phyloP scores from a whole-genome alignment of 2,113 vertebrate species.

The Loxodonta africana region DNA sequence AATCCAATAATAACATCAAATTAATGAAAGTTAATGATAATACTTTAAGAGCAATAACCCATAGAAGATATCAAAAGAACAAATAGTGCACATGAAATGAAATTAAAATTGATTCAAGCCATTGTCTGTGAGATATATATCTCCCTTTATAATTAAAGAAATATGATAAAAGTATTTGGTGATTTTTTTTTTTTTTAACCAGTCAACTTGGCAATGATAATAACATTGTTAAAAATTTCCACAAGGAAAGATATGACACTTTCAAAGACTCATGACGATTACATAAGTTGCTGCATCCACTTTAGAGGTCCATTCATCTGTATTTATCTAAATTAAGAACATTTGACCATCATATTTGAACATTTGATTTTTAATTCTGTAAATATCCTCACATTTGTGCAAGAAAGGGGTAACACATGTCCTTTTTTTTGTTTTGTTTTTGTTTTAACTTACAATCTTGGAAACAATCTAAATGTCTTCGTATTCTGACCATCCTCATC shows the following conservation, averaged over 20 bases:
- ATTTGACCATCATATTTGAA: too few species aligned
- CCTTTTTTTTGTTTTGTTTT: neutral
- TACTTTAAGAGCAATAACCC: neutral
- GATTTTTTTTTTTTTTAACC: neutral
- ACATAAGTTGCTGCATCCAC: neutral
- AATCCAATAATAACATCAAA: neutral
- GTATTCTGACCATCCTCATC: neutral
- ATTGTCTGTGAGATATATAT: neutral
- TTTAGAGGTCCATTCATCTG: neutral
- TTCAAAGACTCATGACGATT: neutral
- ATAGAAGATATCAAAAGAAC: neutral
- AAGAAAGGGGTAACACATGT: neutral
- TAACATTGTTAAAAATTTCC: neutral
- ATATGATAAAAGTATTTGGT: neutral
- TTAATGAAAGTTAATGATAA: neutral
- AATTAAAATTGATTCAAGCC: neutral
- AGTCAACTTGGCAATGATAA: neutral
- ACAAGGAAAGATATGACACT: neutral
- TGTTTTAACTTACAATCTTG: neutral
- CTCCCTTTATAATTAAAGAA: neutral
- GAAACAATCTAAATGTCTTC: neutral
- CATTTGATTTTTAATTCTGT: neutral
- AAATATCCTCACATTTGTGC: neutral
- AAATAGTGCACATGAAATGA: neutral
- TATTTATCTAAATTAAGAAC: conserved; percentile 3